Conservation (phyloP, 2,888 invertebrate species). For the Drosophila mimica region DNA sequence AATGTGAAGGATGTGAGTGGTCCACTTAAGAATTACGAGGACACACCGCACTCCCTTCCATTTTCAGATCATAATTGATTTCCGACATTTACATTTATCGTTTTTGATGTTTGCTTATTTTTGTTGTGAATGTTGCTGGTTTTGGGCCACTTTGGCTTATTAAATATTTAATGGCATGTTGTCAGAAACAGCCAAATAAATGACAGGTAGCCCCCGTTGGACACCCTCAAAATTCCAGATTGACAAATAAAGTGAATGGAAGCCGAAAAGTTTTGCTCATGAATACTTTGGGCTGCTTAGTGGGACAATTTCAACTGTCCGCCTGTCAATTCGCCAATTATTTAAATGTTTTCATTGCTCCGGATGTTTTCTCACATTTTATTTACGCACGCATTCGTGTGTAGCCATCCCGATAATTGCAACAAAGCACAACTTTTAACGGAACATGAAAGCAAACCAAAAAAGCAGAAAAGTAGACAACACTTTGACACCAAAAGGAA, state of each 20-base stretch:
- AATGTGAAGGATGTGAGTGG: constrained; percentile 36
- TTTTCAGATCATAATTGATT: constrained; percentile 69
- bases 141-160: constrained; percentile 72
- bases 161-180: constrained; percentile 77
- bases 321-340: constrained; percentile 68
- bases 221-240: constrained; percentile 25
- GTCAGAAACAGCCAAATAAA: constrained; percentile 67
- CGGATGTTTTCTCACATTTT: constrained; percentile 42
- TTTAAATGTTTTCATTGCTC: constrained; percentile 62
- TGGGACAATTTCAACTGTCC: constrained; percentile 38
- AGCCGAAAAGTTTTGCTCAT: constrained; percentile 53
- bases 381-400: constrained; percentile 76
- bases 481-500: constrained; percentile 69
- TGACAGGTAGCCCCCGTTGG: constrained; percentile 43
- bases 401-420: constrained; percentile 78
- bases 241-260: constrained; percentile 58
- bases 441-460: constrained; percentile 48
- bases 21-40: constrained; percentile 56
- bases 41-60: background rate
- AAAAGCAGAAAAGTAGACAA: constrained; percentile 63
- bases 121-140: constrained; percentile 41
- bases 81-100: constrained; percentile 46
- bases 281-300: constrained; percentile 53
- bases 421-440: constrained; percentile 62
- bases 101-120: constrained; percentile 1